Base-by-base conservation (phyloP, 2,888 invertebrate species). In the Mythimna lalbum region DNA sequence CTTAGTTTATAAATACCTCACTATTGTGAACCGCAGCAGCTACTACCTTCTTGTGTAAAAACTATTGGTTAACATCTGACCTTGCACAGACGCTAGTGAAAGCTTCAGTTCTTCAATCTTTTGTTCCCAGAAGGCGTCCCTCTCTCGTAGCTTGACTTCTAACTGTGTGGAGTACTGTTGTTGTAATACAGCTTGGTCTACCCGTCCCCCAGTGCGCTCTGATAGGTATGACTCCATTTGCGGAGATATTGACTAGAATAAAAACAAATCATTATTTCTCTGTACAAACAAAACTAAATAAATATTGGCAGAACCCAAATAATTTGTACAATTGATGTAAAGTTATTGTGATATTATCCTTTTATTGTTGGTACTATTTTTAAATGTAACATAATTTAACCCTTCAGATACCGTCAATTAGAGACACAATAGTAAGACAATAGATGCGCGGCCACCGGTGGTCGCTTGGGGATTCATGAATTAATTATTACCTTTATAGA, bases 71-170 rank as follows among this genome's bases (percentile, higher is more conserved):
- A 60, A 80, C 62, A 43, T 72, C 86, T 81, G 91, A 98, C 98
- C 97, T 97, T 98, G 98, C 4, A 97, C 97, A 70, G 97, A 96
- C n/a, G 94, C 90, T 6, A 94, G 86, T 55, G 93, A 92, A 65
- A 93, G 87, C 85, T 97, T 97, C 76, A 97, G 92, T 81, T 97
- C 97, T 74, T 96, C 96, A 73, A 97, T 90, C 78, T 96, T 94
- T 87, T 97, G 97, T 83, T 97, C 97, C 97, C 97, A 98, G 78
- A 89, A 92, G 1, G 85, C 71, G 76, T 96, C 96, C 84, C 95
- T 91, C 83, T 97, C 97, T 77, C 95, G 94, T 63, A 97, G 96
- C 86, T 97, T 97, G 55, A 97, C 96, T 81, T 97, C 96, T 50
- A 97, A 89, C 86, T 96, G 96, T 76, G 95, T 94, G 4, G 96